Evolutionary conservation across 2,797 vertebrate genomes (phyloP).

Genomic region (Sandelia bainsii): DNA sequence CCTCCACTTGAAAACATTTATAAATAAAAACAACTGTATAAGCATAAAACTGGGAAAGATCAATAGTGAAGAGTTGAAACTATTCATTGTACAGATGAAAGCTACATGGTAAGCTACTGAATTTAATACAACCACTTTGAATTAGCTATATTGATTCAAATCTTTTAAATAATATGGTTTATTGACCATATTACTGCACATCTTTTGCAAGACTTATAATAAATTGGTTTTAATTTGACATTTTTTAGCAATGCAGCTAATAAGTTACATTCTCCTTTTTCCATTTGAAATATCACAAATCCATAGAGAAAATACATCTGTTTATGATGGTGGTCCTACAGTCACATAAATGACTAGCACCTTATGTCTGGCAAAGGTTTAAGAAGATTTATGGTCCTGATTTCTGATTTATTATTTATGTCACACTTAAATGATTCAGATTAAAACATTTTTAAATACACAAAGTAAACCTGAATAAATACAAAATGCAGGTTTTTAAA

Average conservation of each 20-base stretch:
- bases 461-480: no score
- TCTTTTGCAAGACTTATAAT: background rate
- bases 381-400: slow-evolving; percentile 67
- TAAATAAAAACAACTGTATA: slow-evolving; percentile 41
- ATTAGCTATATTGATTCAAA: background rate
- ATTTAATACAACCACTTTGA: slow-evolving; percentile 3
- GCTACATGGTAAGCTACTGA: background rate
- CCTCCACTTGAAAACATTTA: slow-evolving; percentile 54
- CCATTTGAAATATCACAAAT: slow-evolving; percentile 36
- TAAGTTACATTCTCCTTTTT: slow-evolving; percentile 24
- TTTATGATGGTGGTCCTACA: slow-evolving; percentile 53
- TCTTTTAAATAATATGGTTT: slow-evolving; percentile 19
- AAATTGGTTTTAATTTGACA: background rate
- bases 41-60: slow-evolving; percentile 15
- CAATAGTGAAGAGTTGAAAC: slow-evolving; percentile 26
- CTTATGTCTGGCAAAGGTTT: slow-evolving; percentile 60
- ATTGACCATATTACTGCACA: background rate
- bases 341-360: slow-evolving; percentile 62
- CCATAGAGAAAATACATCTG: slow-evolving; percentile 27
- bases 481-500: no score
- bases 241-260: slow-evolving; percentile 10
- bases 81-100: slow-evolving; percentile 17
- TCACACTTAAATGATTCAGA: no score
- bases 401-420: no score
- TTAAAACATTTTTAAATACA: no score